These are phyloP conservation scores for Pipistrellus pipistrellus DNA, from an alignment of 2,797 vertebrate genomes.

Conservation along the genomic window DNA sequence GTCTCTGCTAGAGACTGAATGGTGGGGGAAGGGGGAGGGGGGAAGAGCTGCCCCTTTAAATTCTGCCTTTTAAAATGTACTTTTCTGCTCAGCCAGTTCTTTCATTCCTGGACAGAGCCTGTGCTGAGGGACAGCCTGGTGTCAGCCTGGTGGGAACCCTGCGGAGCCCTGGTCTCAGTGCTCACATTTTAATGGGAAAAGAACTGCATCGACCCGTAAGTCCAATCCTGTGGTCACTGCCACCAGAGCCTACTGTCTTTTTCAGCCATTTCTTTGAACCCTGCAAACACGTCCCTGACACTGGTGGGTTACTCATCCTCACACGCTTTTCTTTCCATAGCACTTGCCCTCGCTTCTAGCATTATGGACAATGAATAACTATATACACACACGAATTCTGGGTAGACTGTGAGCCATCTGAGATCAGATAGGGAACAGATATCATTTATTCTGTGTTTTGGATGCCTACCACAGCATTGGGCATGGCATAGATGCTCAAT, in stretches of 20 bases:
- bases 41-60: neutral
- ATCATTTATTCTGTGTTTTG: neutral
- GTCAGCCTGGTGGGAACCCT: neutral
- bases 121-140: neutral
- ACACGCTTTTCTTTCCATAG: neutral
- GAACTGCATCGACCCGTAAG: no score
- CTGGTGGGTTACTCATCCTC: neutral
- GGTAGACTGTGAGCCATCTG: neutral
- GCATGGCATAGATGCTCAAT: neutral
- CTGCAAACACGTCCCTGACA: neutral
- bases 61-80: no score
- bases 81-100: no score
- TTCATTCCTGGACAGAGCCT: neutral
- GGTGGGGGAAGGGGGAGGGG: no score
- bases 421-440: neutral
- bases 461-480: neutral
- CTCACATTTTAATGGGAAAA: conserved; percentile 11
- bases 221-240: neutral
- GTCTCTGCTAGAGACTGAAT: no score
- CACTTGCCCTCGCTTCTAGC: neutral
- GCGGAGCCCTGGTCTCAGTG: neutral
- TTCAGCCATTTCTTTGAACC: neutral
- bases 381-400: no score
- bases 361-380: neutral
- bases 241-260: neutral